Conservation (phyloP, 2,888 invertebrate species). For the Mermis nigrescens region DNA sequence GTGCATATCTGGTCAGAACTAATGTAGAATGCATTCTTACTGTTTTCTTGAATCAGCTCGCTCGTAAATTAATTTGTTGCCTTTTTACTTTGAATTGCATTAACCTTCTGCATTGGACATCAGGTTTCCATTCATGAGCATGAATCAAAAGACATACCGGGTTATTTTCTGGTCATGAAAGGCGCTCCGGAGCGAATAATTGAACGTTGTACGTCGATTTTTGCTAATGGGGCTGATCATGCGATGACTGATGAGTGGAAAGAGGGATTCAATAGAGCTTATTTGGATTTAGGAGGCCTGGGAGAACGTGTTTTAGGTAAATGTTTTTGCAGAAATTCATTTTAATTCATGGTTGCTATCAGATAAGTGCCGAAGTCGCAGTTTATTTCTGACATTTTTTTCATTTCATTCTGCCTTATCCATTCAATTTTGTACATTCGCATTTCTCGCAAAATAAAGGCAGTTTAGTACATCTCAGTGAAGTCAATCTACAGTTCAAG, state of each 20-base stretch:
- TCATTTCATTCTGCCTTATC: neutral
- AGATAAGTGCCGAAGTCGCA: neutral
- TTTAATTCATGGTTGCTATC: too few species aligned
- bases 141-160: conserved; percentile 69
- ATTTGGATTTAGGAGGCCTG: conserved; percentile 57
- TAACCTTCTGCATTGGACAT: too few species aligned
- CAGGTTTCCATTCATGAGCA: conserved; percentile 80
- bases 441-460: too few species aligned
- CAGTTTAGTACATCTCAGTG: too few species aligned
- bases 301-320: conserved; percentile 57
- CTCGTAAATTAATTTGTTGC: too few species aligned
- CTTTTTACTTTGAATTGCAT: too few species aligned
- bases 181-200: conserved; percentile 72
- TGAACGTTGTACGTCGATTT: conserved; percentile 45
- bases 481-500: too few species aligned
- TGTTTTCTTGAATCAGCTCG: too few species aligned
- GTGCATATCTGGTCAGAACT: too few species aligned
- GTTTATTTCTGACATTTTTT: neutral
- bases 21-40: too few species aligned
- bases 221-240: conserved; percentile 40
- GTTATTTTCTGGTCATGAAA: conserved; percentile 54
- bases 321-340: neutral
- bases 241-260: conserved; percentile 40
- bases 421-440: neutral
- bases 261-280: conserved; percentile 45